Evolutionary conservation across 2,888 invertebrate species (phyloP).

Genomic region (Aromia moschata): DNA sequence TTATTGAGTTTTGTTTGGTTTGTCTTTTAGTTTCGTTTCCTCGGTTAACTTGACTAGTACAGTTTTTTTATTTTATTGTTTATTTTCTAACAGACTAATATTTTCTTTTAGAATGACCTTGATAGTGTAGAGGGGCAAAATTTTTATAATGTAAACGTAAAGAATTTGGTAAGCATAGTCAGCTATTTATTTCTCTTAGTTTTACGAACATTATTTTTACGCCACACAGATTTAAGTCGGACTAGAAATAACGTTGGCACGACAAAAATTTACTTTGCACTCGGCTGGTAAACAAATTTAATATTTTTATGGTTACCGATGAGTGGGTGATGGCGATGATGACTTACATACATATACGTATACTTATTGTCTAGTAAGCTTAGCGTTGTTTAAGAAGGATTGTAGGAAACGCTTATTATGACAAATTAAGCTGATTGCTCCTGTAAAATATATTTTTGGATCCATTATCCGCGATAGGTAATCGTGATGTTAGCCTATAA

Average conservation of each 20-base stretch:
- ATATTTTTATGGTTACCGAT: background rate
- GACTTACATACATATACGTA: no score
- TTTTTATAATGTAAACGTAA: constrained; percentile 72
- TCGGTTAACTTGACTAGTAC: constrained; percentile 23
- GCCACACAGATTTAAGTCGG: background rate
- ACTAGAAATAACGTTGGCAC: no score
- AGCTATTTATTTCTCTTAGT: constrained; percentile 28
- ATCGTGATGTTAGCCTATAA: no score
- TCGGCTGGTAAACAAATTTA: background rate
- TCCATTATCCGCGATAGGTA: no score
- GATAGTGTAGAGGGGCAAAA: constrained; percentile 56
- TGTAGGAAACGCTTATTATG: no score
- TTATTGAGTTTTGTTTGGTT: constrained; percentile 27
- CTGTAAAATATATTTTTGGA: no score
- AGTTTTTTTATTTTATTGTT: constrained; percentile 43
- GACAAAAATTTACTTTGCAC: background rate
- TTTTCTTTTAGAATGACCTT: constrained; percentile 60
- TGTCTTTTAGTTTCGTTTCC: constrained; percentile 25
- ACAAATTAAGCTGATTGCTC: no score
- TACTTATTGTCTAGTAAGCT: no score
- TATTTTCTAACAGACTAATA: constrained; percentile 51
- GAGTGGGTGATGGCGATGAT: no score
- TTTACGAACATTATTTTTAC: constrained; percentile 11
- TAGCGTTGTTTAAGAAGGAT: no score
- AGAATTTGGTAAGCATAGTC: constrained; percentile 69